These are phyloP conservation scores for Myzus persicae DNA, from an alignment of 1,140 invertebrate species.

Conservation along the genomic window DNA sequence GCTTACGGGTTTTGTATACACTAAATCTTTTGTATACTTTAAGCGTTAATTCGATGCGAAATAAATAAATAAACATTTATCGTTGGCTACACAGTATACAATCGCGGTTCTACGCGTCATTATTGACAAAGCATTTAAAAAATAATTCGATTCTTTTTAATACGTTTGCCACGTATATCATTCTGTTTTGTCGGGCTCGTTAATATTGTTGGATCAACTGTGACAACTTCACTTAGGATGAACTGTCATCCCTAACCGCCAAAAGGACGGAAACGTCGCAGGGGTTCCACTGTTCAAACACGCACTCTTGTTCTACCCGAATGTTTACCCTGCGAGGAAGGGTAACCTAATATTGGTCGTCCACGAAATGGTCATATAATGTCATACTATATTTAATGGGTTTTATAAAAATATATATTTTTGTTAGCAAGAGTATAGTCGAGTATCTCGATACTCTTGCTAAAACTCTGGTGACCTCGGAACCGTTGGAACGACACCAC, in stretches of 20 bases:
- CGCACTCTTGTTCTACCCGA: neutral
- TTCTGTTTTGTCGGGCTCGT: neutral
- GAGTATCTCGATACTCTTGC: no score
- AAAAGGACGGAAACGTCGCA: neutral
- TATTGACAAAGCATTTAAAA: neutral
- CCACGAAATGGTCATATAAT: neutral
- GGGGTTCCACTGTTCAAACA: neutral
- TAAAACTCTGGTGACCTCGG: neutral
- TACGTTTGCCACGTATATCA: neutral
- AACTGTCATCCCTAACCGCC: neutral
- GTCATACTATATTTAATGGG: neutral
- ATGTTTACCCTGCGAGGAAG: neutral
- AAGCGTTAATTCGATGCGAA: neutral
- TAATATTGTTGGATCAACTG: neutral
- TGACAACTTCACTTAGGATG: neutral
- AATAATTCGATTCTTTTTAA: neutral
- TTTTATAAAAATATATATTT: neutral
- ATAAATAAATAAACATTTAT: conserved; percentile 2
- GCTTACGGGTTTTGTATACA: neutral
- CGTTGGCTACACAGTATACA: neutral
- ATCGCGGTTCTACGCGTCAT: neutral
- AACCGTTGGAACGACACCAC: neutral
- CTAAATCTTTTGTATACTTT: neutral
- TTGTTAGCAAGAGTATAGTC: neutral
- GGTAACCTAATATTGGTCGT: neutral